Base-by-base conservation (phyloP, 2,888 invertebrate species). In the Lumbricus terrestris region DNA sequence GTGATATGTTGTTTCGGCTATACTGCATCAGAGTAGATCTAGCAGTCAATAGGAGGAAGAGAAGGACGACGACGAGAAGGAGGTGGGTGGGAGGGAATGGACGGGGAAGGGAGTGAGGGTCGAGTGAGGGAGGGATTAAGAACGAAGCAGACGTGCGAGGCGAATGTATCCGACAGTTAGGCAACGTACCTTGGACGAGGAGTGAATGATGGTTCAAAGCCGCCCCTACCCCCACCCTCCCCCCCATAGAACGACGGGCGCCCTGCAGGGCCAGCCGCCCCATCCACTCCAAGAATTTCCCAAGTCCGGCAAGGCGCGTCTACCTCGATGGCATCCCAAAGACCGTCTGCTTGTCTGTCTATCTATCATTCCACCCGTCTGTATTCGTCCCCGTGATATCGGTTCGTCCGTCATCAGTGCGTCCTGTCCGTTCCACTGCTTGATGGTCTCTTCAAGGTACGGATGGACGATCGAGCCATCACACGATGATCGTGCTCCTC, bases 121-220 rank as follows among this genome's bases (percentile, higher is more conserved):
- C n/a, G 69, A 69, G 8, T 29, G 69, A 47, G 69, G 29, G 69
- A 69, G 69, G 69, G 16, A 69, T 69, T 29, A n/a, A 69, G 69
- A 69, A 29, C 29, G 69, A n/a, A 69, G 69, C 69, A 69, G 69
- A n/a, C 69, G 69, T 69, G 69, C 69, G 69, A 69, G n/a, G 69
- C 69, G 69, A n/a, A 69, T n/a, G 69, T 69, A 69, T n/a, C 69
- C 69, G 69, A 69, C 69, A 69, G 69, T 69, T n/a, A 69, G 69
- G 69, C 69, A 69, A n/a, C 69, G 69, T 69, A n/a, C n/a, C 6
- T n/a, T 15, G 69, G 69, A 69, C 69, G 69, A 69, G n/a, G 69
- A 69, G 69, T 69, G 69, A 69, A 29, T 69, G 69, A 69, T 69
- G 69, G 69, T 69, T 69, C 6, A 69, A 69, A 69, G 69, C 69